A percentile compares a stretch with the other conserved stretches of the same genome.
phyloP scores from a whole-genome alignment of 2,888 invertebrate species.

The Ophion obscuratus region DNA sequence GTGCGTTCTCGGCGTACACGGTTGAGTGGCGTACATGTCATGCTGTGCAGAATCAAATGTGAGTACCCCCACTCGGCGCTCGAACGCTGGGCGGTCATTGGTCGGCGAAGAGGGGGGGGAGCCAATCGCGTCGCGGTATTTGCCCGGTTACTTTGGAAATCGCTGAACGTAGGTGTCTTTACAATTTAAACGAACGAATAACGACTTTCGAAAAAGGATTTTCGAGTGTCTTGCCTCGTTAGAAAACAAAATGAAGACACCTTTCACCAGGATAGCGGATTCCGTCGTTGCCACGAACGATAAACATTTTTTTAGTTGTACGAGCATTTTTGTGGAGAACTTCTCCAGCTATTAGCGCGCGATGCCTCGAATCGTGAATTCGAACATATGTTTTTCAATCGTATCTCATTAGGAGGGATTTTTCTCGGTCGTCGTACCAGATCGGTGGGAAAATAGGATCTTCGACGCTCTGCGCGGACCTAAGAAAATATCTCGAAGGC shows the following conservation, averaged over 20 bases:
- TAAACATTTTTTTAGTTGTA: neutral
- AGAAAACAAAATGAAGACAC: neutral
- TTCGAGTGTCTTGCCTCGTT: neutral
- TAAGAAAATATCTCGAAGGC: constrained; percentile 58
- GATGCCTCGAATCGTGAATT: neutral
- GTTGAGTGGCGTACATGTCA: too few relatives aligned
- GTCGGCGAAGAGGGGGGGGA: neutral
- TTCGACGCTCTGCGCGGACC: constrained; percentile 41
- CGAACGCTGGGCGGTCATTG: neutral
- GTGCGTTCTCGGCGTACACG: neutral
- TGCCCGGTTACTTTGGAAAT: neutral
- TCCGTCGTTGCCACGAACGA: neutral
- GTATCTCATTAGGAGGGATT: neutral
- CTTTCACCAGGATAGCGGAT: too few relatives aligned
- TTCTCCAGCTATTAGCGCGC: neutral
- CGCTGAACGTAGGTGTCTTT: neutral
- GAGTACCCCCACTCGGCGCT: neutral
- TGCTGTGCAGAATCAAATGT: neutral
- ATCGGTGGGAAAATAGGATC: constrained; percentile 52
- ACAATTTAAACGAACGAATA: neutral
- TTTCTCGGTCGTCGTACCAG: neutral
- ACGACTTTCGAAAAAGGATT: neutral
- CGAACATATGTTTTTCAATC: constrained; percentile 33
- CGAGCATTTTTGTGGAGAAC: too few relatives aligned
- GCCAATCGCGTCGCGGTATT: neutral